phyloP scores from a whole-genome alignment of 2,797 vertebrate species.

The Lagocephalus sceleratus region DNA sequence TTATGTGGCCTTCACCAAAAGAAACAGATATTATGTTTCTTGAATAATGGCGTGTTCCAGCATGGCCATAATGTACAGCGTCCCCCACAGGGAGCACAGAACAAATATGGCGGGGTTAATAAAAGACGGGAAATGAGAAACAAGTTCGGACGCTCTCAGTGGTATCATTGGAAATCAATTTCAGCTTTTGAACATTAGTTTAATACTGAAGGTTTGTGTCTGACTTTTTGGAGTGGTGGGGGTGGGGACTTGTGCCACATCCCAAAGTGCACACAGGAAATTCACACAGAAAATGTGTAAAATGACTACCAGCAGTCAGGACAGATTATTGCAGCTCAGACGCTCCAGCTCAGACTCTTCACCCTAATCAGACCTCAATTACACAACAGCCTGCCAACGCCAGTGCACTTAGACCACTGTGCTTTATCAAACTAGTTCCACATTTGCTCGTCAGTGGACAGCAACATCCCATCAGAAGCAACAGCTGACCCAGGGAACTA shows the following conservation, averaged over 20 bases:
- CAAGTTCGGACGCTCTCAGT: slow-evolving; percentile 34
- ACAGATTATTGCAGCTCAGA: slow-evolving; percentile 40
- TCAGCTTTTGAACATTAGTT: slow-evolving; percentile 23
- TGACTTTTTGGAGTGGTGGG: too few species aligned
- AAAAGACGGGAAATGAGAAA: slow-evolving; percentile 64
- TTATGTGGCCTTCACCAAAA: slow-evolving; percentile 68
- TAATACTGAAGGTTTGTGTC: slow-evolving; percentile 24
- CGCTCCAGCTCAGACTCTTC: slow-evolving; percentile 32
- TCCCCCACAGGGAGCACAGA: slow-evolving; percentile 21
- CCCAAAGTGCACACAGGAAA: too few species aligned
- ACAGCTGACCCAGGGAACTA: too few species aligned
- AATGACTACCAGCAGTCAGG: slow-evolving; percentile 32
- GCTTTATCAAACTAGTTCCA: slow-evolving; percentile 41
- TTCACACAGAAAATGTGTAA: too few species aligned
- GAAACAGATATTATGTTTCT: slow-evolving; percentile 66
- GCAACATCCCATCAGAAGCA: slow-evolving; percentile 11
- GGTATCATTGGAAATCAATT: slow-evolving; percentile 43
- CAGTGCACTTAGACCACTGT: slow-evolving; percentile 2
- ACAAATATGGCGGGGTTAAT: slow-evolving; percentile 49
- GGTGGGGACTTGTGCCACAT: too few species aligned
- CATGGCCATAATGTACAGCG: slow-evolving; percentile 43
- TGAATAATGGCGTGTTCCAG: slow-evolving; percentile 45
- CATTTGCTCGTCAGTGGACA: slow-evolving; percentile 19
- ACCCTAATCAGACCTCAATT: slow-evolving; percentile 45
- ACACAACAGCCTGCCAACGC: slow-evolving; percentile 22